Evolutionary conservation across 2,888 invertebrate species (phyloP).

Genomic region (Lepidocyrtoides sp.): DNA sequence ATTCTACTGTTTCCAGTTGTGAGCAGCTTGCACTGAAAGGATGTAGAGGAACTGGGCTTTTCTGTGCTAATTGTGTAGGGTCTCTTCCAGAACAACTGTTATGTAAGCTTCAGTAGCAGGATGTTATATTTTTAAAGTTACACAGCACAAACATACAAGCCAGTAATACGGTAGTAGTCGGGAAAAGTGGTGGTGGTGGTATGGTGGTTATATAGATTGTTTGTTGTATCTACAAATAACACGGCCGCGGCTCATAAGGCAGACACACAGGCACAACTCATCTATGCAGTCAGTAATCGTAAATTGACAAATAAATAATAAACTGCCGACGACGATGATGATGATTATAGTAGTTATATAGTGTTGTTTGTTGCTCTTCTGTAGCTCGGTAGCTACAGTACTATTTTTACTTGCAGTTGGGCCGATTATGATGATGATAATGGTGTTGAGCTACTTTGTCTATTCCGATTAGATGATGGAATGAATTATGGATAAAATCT

Average conservation of each 20-base stretch:
- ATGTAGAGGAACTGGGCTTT: not conserved
- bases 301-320: not conserved
- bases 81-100: not conserved
- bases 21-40: not conserved
- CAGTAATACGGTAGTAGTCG: not conserved
- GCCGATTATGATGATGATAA: constrained; percentile 21
- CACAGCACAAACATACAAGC: not conserved
- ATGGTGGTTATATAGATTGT: not conserved
- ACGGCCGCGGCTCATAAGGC: too few species aligned
- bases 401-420: constrained; percentile 26
- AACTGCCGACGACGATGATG: not conserved
- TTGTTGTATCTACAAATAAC: too few species aligned
- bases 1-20: constrained; percentile 6
- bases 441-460: constrained; percentile 37
- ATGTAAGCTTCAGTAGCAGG: constrained; percentile 54
- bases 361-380: not conserved
- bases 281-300: not conserved
- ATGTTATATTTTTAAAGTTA: constrained; percentile 5
- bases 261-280: constrained; percentile 1
- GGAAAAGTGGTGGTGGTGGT: not conserved
- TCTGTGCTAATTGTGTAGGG: not conserved
- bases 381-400: too few species aligned
- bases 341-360: too few species aligned
- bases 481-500: constrained; percentile 49
- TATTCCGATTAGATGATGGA: constrained; percentile 26